Base-by-base conservation (phyloP, 2,113 vertebrate species). In the Oncorhynchus mykiss region DNA sequence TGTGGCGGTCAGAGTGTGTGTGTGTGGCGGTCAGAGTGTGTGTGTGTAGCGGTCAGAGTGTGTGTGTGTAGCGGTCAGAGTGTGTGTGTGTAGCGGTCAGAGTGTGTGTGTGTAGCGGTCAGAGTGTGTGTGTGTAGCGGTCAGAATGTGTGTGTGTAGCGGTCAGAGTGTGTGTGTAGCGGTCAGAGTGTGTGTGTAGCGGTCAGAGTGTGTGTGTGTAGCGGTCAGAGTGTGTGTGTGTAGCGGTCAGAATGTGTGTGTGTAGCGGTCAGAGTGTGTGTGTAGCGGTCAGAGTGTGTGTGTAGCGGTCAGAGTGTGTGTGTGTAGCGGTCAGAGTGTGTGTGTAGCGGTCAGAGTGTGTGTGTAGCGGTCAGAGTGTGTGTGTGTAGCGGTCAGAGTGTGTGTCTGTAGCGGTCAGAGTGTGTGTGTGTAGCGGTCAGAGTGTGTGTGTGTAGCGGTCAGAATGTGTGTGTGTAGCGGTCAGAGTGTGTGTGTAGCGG, bases 61-160 rank as follows among this genome's bases (percentile, higher is more conserved):
- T 24, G 22, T 24, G 22, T 24, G 22, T 24, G 22, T 24, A 24
- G 22, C 22, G 22, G n/a, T n/a, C n/a, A n/a, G n/a, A n/a, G 75
- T 72, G 72, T 57, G 78, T 62, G 74, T 48, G 72, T 59, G 62
- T 66, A 72, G 71, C 70, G 39, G 75, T 71, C 70, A 9, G 39
- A 45, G 39, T 9, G 39, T 45, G 39, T 39, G 51, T n/a, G 20
- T 60, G 59, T 22, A 2, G 5, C 34, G 34, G 34, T 39, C 34
- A 39, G 34, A 39, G 51, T 54, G 77, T 24, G 22, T 24, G 22
- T 24, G 22, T 24, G 22, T 24, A 24, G 22, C 22, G 22, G n/a
- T n/a, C n/a, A n/a, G n/a, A n/a, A n/a, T 72, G 72, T 57, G 78
- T 62, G 74, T 48, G 72, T 59, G 62, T 66, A 72, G 71, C 70